Evolutionary conservation across 2,113 vertebrate genomes (phyloP), one percentile per base, ranked within the genome.

Genomic region (Laterallus jamaicensis): DNA sequence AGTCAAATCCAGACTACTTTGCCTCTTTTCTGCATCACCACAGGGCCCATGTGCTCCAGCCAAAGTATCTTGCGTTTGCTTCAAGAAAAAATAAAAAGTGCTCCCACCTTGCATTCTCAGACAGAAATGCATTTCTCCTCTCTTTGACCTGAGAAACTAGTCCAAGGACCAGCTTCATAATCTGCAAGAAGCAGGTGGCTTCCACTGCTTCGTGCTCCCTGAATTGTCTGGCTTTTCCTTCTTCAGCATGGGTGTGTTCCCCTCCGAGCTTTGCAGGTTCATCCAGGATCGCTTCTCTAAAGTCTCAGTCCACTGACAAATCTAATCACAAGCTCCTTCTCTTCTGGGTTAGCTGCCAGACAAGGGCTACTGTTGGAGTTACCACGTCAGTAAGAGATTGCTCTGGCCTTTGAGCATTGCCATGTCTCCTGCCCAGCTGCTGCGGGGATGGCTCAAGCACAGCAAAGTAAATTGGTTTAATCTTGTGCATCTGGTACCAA

Each of bases 401-500:
- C 35, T 78, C 56, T 86, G 60, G 56, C 42, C 76, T 82, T 75
- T 60, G n/a, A 44, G 37, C 37, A 26, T 18, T 81, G 78, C 67
- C 59, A 52, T 55, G 55, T 85, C 60, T 25, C 63, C 79, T 67
- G 42, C 19, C 52, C 92, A 93, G 90, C 90, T 93, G 91, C 88
- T 83, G 29, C 2, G 2, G 68, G 24, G 39, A 74, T 75, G 80
- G 88, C 56, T 92, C 60, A 70, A 68, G 69, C 85, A 74, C 56
- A 52, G 56, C 85, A 74, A 75, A 88, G 68, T 67, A 88, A 88
- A 90, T 92, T 67, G 63, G 71, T 92, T 96, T 95, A 92, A 92
- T 81, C 90, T 71, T 68, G 76, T 70, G 79, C 79, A 96, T 86
- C 92, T 95, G 71, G 52, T 77, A 52, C 29, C 1, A 22, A 88